Percentiles rank a stretch among this genome's conserved stretches.
These are phyloP conservation scores for Oophaga pumilio DNA, from an alignment of 2,113 vertebrate species.

Conservation along the genomic window DNA sequence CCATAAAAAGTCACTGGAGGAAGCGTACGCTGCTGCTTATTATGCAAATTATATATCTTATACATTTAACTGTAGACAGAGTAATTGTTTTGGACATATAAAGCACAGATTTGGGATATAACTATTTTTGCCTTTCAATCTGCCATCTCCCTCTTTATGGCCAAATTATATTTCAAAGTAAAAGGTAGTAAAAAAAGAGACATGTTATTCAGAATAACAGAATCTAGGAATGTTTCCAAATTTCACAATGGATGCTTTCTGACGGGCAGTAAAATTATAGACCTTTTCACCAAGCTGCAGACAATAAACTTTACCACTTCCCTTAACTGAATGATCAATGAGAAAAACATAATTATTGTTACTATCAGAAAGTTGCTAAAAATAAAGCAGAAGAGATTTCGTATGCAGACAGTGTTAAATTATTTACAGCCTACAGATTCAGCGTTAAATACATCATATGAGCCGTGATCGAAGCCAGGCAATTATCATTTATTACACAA, in stretches of 20 bases:
- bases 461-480: neutral
- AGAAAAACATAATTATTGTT: constrained; percentile 55
- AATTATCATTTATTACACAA: constrained; percentile 22
- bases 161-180: constrained; percentile 34
- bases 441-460: constrained; percentile 18
- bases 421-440: constrained; percentile 25
- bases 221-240: constrained; percentile 56
- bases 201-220: constrained; percentile 48
- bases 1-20: neutral
- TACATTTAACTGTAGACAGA: neutral
- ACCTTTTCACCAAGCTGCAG: constrained; percentile 47
- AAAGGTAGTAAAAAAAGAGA: constrained; percentile 49
- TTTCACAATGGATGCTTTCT: constrained; percentile 53
- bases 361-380: constrained; percentile 46
- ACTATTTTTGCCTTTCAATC: constrained; percentile 31
- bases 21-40: neutral
- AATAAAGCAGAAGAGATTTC: constrained; percentile 35
- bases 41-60: neutral
- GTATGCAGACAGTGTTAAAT: constrained; percentile 14
- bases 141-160: constrained; percentile 26
- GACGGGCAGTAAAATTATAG: constrained; percentile 52
- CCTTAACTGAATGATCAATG: constrained; percentile 53
- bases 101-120: neutral
- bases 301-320: constrained; percentile 53
- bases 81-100: neutral